Evolutionary conservation across 2,797 vertebrate species (phyloP), one percentile per base, ranked within the genome.

Genomic region (Catostomus latipinnis): DNA sequence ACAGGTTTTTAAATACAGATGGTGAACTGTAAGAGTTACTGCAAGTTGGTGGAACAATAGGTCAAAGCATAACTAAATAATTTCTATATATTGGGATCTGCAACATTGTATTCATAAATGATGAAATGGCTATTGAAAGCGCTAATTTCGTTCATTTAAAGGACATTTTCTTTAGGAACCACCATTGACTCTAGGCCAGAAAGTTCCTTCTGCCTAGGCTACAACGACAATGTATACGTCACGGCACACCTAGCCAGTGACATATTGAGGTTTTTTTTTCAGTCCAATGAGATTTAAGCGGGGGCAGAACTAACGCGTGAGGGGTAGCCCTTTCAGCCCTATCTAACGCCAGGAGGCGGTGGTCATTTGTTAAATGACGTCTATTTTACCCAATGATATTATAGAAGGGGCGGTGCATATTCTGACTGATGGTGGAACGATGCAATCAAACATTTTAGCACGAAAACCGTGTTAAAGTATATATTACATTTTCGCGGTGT

Each of bases 401-500:
- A 0, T 0, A 5, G 0, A 0, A 0, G 58, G 67, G 63, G 91
- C 88, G 76, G 88, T 4, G 77, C 13, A 72, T 0, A 0, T 11
- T n/a, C 6, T 90, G 88, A 94, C 76, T 91, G 93, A 92, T 86
- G 76, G 89, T 5, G 56, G 0, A 46, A 2, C 85, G 78, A 74
- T 83, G 68, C 92, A 93, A 94, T 93, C 80, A 86, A 72, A 86
- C 77, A 3, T 8, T 70, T 72, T 5, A 79, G 83, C 81, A 87
- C 83, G 13, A 84, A 85, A 62, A 66, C 84, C 82, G 74, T 86
- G 88, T 90, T 84, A 84, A 81, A 84, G 82, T 93, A 94, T 93
- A 93, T 89, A 93, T 92, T 81, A 87, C 84, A 87, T 90, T 89
- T 91, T 88, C 90, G 85, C 90, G 88, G 82, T 86, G 82, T 79